Evolutionary conservation across 37 sponge, comb jelly and placozoan genomes (phyloP).

Genomic region (Diacarnus erythraeanus): DNA sequence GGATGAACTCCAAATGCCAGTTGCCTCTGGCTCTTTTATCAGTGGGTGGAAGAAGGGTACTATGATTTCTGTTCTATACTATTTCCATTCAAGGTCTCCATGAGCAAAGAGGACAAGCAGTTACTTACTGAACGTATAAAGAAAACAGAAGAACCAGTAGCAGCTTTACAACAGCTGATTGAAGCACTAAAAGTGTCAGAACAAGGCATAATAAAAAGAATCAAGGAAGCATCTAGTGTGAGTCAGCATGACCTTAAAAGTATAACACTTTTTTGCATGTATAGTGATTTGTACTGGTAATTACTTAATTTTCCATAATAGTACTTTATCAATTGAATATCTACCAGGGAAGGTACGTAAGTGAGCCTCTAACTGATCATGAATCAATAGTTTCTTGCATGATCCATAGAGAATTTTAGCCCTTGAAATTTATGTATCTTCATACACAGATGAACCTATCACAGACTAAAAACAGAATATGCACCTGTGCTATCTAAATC

Average conservation of each 20-base stretch:
- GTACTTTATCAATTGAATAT: too few species aligned
- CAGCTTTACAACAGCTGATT: conserved; percentile 23
- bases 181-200: conserved; percentile 33
- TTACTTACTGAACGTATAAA: background rate
- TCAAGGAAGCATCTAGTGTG: conserved; percentile 20
- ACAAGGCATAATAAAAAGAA: background rate
- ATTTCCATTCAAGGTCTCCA: conserved; percentile 51
- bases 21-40: conserved; percentile 41
- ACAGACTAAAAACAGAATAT: too few species aligned
- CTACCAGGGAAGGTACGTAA: too few species aligned
- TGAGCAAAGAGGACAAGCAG: conserved; percentile 12
- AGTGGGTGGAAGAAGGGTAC: conserved; percentile 63
- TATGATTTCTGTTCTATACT: conserved; percentile 75
- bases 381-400: too few species aligned
- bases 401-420: too few species aligned
- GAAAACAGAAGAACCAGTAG: background rate
- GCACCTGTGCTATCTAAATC: too few species aligned
- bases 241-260: too few species aligned
- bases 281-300: background rate
- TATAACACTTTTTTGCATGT: background rate
- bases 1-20: conserved; percentile 29
- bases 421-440: too few species aligned
- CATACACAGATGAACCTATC: too few species aligned
- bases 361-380: too few species aligned
- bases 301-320: too few species aligned